Conservation (phyloP, 2,888 invertebrate species). For the Tupiocoris notatus region DNA sequence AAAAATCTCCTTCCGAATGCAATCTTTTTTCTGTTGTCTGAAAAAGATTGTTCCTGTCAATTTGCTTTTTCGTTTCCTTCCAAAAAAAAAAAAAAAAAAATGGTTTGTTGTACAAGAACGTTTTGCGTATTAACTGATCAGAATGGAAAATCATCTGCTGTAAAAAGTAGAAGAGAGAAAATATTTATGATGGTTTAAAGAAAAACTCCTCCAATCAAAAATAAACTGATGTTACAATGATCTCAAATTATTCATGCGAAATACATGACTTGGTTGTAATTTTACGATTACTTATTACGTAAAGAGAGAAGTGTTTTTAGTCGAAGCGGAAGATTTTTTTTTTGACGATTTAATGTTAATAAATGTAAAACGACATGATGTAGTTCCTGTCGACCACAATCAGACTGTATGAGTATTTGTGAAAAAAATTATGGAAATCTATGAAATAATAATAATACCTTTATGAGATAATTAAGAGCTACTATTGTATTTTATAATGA, state of each 20-base stretch:
- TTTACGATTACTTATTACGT: slow-evolving; percentile 39
- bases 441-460: slow-evolving; percentile 34
- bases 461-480: slow-evolving; percentile 47
- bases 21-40: too few species aligned
- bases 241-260: slow-evolving; percentile 45
- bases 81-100: neutral
- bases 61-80: neutral
- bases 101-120: neutral
- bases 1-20: too few species aligned
- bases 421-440: slow-evolving; percentile 35
- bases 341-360: slow-evolving; percentile 27
- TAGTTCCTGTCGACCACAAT: slow-evolving; percentile 48
- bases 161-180: too few species aligned
- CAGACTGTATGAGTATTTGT: slow-evolving; percentile 50
- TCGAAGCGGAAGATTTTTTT: too few species aligned
- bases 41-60: neutral
- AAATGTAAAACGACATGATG: slow-evolving; percentile 43
- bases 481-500: slow-evolving; percentile 45
- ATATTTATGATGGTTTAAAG: too few species aligned
- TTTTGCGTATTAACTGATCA: too few species aligned
- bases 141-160: too few species aligned
- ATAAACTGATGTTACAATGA: slow-evolving; percentile 43
- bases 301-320: slow-evolving; percentile 1
- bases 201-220: slow-evolving; percentile 43
- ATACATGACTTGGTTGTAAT: slow-evolving; percentile 46